Conservation (phyloP, 2,113 vertebrate genomes). For the Hippolais icterina region DNA sequence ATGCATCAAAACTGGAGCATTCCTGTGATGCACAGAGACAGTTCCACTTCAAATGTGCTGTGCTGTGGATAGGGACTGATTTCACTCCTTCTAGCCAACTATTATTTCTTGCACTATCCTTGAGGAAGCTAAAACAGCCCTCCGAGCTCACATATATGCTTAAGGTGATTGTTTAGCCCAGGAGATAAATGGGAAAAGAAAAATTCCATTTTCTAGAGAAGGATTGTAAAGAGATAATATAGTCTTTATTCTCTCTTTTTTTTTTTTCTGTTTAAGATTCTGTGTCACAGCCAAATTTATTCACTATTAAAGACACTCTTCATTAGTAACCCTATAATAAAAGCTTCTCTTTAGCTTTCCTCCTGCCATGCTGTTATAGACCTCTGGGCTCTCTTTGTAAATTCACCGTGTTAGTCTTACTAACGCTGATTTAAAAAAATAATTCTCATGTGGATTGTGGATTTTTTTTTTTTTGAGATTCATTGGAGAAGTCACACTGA, state of each 20-base stretch:
- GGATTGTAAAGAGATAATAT: slow-evolving; percentile 10
- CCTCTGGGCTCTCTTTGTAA: neutral
- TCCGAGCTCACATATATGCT: slow-evolving; percentile 16
- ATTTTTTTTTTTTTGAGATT: neutral
- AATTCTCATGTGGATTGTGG: neutral
- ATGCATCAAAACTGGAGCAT: slow-evolving; percentile 11
- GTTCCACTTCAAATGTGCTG: neutral
- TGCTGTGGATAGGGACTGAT: neutral
- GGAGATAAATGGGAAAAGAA: slow-evolving; percentile 13
- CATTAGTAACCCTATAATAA: slow-evolving; percentile 28
- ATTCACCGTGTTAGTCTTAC: slow-evolving; percentile 34
- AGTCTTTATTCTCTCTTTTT: neutral
- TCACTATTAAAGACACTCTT: slow-evolving; percentile 54
- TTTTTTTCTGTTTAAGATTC: slow-evolving; percentile 33
- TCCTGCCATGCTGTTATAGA: neutral
- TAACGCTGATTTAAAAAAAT: neutral
- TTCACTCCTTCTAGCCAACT: neutral
- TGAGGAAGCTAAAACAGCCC: slow-evolving; percentile 54
- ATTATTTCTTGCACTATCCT: slow-evolving; percentile 18
- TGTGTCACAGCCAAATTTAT: slow-evolving; percentile 48
- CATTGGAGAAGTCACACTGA: neutral
- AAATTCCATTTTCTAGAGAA: slow-evolving; percentile 2
- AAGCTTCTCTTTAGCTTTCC: slow-evolving; percentile 58
- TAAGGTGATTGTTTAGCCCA: slow-evolving; percentile 37
- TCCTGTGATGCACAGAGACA: neutral